Base-by-base conservation (phyloP, 2,888 invertebrate species). In the Baronia brevicornis region DNA sequence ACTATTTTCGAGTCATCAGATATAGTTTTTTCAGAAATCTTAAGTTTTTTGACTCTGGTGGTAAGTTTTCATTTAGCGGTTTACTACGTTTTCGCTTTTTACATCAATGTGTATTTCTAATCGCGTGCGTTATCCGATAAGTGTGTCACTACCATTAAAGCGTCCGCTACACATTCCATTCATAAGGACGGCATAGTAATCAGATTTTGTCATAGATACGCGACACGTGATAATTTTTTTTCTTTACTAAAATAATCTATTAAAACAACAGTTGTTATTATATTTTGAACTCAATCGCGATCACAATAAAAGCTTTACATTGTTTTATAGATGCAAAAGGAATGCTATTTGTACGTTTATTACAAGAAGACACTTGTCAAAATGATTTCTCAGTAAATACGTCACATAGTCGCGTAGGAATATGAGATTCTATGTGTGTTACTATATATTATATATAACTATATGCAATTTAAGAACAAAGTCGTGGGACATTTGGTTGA, bases 321-420 rank as follows among this genome's bases (percentile, higher is more conserved):
- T 17, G 5, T 12, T 1, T 2, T 2, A 13, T 4, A 8, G 17
- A 5, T 6, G 30, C 18, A 30, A 19, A 13, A 9, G 3, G 6
- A 20, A 26, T 7, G 6, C 23, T 22, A 30, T 12, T 0, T 5
- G 11, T 28, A 28, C 25, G 29, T 27, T 31, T 27, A 14, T 27
- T 18, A 36, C 26, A 12, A 21, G 33, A 28, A 34, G 36, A 36
- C 35, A 36, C 26, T 36, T 31, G 36, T 22, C 36, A 21, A 36
- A 36, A 36, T 27, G 18, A 27, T 27, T 31, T 30, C 30, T 27
- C 5, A 5, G 26, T 5, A 31, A 10, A n/a, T 8, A 36, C 36
- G 36, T 30, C 30, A 36, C 28, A 7, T 11, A n/a, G 13, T 18
- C 27, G 22, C 23, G 28, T 11, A 5, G 19, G 19, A 17, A 26